A percentile compares a stretch with the other conserved stretches of the same genome.
These are phyloP conservation scores for Clepsis dumicolana DNA, from an alignment of 2,888 invertebrate species.

Conservation along the genomic window DNA sequence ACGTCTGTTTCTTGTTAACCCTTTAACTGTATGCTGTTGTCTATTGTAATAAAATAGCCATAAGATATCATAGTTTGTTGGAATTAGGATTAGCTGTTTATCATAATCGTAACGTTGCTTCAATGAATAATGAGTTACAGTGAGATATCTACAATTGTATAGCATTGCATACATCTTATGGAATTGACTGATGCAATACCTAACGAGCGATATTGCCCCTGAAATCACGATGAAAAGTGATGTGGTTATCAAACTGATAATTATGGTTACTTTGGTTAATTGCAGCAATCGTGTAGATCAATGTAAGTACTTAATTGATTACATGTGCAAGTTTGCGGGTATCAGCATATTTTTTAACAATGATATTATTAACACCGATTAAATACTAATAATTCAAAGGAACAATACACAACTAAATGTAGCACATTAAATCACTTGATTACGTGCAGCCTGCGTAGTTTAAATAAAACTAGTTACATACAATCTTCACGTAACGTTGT, in stretches of 20 bases:
- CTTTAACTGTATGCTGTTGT: neutral
- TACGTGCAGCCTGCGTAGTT: neutral
- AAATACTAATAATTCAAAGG: neutral
- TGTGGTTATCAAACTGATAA: neutral
- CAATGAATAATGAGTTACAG: neutral
- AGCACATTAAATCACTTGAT: neutral
- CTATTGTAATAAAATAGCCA: neutral
- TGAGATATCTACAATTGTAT: neutral
- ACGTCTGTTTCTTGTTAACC: neutral
- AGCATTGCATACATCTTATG: neutral
- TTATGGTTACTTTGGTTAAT: neutral
- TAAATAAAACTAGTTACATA: neutral
- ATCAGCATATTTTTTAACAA: neutral
- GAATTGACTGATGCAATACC: neutral
- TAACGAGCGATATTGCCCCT: neutral
- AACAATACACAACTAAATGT: neutral
- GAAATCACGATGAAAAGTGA: neutral
- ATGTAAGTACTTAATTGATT: neutral
- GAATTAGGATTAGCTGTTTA: neutral
- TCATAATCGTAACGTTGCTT: neutral
- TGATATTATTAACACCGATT: neutral
- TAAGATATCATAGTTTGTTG: neutral
- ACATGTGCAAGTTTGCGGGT: neutral
- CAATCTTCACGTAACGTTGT: constrained; percentile 1
- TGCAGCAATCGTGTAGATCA: neutral